phyloP scores from a whole-genome alignment of 2,888 invertebrate species.

The Scrobipalpa costella region DNA sequence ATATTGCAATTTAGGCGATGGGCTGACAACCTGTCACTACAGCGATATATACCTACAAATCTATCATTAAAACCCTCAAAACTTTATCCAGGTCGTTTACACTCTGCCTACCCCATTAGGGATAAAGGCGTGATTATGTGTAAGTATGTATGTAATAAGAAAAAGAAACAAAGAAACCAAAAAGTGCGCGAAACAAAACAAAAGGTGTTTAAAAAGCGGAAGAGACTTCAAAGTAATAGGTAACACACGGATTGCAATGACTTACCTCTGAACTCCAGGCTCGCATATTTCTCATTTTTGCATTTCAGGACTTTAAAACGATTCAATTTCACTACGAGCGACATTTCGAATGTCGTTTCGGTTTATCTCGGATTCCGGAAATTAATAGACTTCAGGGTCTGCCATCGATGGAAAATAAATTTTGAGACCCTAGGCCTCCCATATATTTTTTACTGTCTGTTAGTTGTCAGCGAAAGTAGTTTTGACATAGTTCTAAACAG shows the following conservation, averaged over 20 bases:
- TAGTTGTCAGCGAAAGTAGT: background rate
- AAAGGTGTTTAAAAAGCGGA: background rate
- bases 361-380: background rate
- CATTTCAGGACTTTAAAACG: constrained; percentile 85
- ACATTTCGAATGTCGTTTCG: constrained; percentile 73
- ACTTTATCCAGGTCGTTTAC: too few relatives aligned
- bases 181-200: background rate
- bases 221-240: background rate
- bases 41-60: too few relatives aligned
- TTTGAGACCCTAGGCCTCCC: background rate
- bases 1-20: too few relatives aligned
- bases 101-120: too few relatives aligned
- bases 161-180: background rate
- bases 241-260: constrained; percentile 14
- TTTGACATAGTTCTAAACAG: constrained; percentile 19
- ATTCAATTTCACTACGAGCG: constrained; percentile 84
- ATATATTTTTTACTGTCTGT: background rate
- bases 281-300: constrained; percentile 85
- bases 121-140: too few relatives aligned
- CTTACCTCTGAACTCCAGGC: constrained; percentile 90
- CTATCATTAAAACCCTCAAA: too few relatives aligned
- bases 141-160: too few relatives aligned
- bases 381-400: background rate
- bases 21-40: too few relatives aligned
- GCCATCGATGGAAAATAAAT: background rate